Evolutionary conservation across 1,140 invertebrate genomes (phyloP).

Genomic region (Camponotus floridanus): DNA sequence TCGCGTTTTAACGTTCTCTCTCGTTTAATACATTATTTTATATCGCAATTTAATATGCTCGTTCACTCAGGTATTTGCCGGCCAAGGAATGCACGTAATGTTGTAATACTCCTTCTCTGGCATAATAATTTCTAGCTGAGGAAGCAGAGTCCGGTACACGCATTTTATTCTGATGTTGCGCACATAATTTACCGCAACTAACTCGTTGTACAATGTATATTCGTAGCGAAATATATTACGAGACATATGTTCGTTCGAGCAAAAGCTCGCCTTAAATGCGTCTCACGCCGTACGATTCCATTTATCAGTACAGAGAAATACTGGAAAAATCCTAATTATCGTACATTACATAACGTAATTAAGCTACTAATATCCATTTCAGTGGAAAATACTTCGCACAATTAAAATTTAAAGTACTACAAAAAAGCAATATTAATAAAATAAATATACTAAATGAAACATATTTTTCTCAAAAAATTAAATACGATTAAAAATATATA

Average conservation of each 20-base stretch:
- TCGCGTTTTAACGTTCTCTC: neutral
- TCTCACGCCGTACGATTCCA: slow-evolving; percentile 27
- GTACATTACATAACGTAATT: neutral
- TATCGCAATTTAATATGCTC: slow-evolving; percentile 6
- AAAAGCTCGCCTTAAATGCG: slow-evolving; percentile 18
- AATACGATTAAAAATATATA: neutral
- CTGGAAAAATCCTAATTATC: neutral
- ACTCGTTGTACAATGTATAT: slow-evolving; percentile 10
- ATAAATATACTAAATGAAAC: neutral
- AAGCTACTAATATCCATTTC: neutral
- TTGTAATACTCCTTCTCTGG: slow-evolving; percentile 6
- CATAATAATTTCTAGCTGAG: neutral
- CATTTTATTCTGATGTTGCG: slow-evolving; percentile 5
- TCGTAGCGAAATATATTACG: neutral
- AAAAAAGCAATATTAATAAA: neutral
- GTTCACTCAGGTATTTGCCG: neutral
- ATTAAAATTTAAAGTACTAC: neutral
- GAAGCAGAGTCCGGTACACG: neutral
- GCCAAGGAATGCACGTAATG: neutral
- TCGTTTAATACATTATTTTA: slow-evolving; percentile 6
- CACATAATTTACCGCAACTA: slow-evolving; percentile 22
- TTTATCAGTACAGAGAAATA: neutral
- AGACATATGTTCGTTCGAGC: neutral
- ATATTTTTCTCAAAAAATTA: neutral
- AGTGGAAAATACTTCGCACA: neutral